Evolutionary conservation across 2,113 vertebrate genomes (phyloP).

Genomic region (Catharus fuscescens): DNA sequence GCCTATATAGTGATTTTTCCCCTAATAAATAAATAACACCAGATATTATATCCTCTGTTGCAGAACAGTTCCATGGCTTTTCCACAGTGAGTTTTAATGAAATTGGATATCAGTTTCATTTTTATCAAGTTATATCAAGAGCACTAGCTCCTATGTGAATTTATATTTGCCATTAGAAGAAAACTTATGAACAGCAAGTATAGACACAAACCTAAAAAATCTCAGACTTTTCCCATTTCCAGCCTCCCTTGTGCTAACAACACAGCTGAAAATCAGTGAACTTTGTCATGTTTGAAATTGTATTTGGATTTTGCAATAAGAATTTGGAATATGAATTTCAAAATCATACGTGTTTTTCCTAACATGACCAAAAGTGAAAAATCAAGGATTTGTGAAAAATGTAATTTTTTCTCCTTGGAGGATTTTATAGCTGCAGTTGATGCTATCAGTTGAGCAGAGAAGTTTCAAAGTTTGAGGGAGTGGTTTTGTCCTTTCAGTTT

Average conservation of each 20-base stretch:
- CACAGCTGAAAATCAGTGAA: not conserved
- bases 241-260: not conserved
- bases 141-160: not conserved
- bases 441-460: not conserved
- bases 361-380: not conserved
- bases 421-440: not conserved
- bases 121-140: not conserved
- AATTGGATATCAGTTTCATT: conserved; percentile 11
- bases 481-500: not conserved
- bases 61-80: not conserved
- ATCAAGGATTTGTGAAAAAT: not conserved
- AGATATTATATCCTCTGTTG: not conserved
- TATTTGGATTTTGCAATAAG: not conserved
- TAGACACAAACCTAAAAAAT: not conserved
- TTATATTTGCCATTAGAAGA: not conserved
- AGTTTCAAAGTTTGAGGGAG: not conserved
- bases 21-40: conserved; percentile 4
- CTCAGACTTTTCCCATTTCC: not conserved
- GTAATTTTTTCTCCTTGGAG: not conserved
- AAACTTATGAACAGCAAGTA: not conserved
- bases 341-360: not conserved
- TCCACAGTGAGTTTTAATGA: not conserved
- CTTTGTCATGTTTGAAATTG: not conserved
- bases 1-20: not conserved
- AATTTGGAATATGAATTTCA: not conserved